Evolutionary conservation across 2,797 vertebrate genomes (phyloP), one percentile per base, ranked within the genome.

Genomic region (Lemur catta): DNA sequence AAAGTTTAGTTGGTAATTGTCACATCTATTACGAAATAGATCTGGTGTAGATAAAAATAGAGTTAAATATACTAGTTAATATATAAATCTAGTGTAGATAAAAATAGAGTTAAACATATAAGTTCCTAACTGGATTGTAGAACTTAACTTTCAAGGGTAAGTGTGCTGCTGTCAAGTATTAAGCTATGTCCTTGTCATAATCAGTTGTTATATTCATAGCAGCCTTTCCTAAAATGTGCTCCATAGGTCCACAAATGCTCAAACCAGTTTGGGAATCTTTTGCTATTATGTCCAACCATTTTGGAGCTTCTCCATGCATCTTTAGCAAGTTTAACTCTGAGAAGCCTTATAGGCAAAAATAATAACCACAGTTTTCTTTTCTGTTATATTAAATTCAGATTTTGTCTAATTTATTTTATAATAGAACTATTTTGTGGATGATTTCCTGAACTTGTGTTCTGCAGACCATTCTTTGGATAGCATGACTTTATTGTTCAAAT

Each of bases 401-500:
- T 94, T 84, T 85, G 28, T 80, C 67, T 57, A 55, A 63, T 93
- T 91, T 89, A 50, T 88, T 80, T 95, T 84, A 43, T 61, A 65
- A 76, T 65, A 71, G 59, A 91, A 89, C 28, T 7, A 2, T 91
- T 95, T 95, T 87, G 67, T 94, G 52, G 41, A 57, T 46, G 10
- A 89, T 89, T 93, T 96, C 33, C 59, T 30, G 84, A 59, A 67
- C 35, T 95, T 17, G 10, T n/a, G 35, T 91, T 92, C 41, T 94
- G 35, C 72, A 43, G 82, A 76, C 80, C 35, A 84, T 97, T 94
- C 94, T 95, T 95, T 93, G 84, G 52, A 63, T 89, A 87, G 24
- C 46, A 28, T 80, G 38, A 65, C 35, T 95, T 93, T 79, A 84
- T 80, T 95, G 69, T 95, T 95, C 79, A 96, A 93, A 95, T 93